A percentile compares a stretch with the other conserved stretches of the same genome.
phyloP scores from a whole-genome alignment of 2,113 vertebrate species.

The Nannobrachium achirus region DNA sequence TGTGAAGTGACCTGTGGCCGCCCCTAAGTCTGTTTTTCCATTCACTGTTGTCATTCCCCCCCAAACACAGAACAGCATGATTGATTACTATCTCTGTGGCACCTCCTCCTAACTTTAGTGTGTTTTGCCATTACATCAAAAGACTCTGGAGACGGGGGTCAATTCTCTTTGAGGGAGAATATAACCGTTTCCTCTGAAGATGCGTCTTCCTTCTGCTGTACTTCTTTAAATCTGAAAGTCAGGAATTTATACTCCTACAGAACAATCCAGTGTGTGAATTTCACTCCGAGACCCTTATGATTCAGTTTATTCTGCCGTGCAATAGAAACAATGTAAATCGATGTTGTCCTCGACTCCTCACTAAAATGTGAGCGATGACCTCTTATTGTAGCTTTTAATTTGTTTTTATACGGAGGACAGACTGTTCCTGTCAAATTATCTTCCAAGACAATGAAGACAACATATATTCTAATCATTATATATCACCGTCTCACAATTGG shows the following conservation, averaged over 20 bases:
- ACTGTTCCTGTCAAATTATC: not conserved
- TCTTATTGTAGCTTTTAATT: not conserved
- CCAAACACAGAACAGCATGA: constrained; percentile 27
- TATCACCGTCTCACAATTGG: constrained; percentile 32
- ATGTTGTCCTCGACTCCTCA: constrained; percentile 17
- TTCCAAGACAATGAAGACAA: constrained; percentile 34
- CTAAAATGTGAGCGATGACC: not conserved
- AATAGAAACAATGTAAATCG: not conserved
- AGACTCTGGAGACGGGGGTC: constrained; percentile 18
- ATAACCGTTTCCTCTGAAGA: constrained; percentile 18
- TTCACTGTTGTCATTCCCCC: constrained; percentile 23
- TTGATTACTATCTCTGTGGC: constrained; percentile 48
- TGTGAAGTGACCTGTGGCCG: constrained; percentile 46
- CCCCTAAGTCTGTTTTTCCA: constrained; percentile 44
- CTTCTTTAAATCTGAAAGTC: constrained; percentile 23
- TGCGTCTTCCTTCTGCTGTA: constrained; percentile 17
- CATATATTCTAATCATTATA: constrained; percentile 51
- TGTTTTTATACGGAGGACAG: not conserved
- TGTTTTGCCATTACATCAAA: constrained; percentile 37
- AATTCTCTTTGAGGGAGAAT: constrained; percentile 46
- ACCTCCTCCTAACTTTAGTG: constrained; percentile 16
- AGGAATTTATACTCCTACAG: no score
- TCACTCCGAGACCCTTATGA: not conserved
- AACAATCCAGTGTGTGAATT: constrained; percentile 14
- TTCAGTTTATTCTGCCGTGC: constrained; percentile 3